Evolutionary conservation across 2,113 vertebrate genomes (phyloP).

Genomic region (Dolichotis patagonum): DNA sequence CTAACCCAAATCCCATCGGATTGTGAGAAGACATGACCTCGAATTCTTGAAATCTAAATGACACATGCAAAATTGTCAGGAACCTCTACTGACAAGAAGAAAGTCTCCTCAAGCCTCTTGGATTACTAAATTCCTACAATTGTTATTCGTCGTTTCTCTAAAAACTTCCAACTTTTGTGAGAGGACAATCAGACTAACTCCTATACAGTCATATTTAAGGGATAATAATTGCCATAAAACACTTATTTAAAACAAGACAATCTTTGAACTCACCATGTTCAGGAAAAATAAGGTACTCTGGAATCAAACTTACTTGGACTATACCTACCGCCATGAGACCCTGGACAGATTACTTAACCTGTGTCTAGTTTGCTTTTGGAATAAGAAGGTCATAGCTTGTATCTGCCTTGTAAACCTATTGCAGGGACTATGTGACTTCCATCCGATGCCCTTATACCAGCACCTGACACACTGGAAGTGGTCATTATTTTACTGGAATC

Average conservation of each 20-base stretch:
- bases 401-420: neutral
- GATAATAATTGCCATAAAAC: neutral
- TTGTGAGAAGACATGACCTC: neutral
- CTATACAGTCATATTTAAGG: neutral
- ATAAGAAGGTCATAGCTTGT: neutral
- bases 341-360: neutral
- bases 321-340: neutral
- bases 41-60: neutral
- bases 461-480: neutral
- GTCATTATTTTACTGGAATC: neutral
- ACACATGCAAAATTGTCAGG: neutral
- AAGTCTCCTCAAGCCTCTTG: neutral
- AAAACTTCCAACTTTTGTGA: conserved; percentile 7
- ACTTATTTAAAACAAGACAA: neutral
- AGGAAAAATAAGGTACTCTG: neutral
- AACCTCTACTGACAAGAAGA: neutral
- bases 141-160: neutral
- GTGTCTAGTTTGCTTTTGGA: neutral
- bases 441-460: neutral
- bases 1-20: neutral
- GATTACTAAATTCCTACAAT: neutral
- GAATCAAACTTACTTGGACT: neutral
- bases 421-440: neutral
- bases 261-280: neutral
- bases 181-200: neutral